These are phyloP conservation scores for Epsilonema sp. DNA, from an alignment of 2,888 invertebrate genomes.

Conservation along the genomic window DNA sequence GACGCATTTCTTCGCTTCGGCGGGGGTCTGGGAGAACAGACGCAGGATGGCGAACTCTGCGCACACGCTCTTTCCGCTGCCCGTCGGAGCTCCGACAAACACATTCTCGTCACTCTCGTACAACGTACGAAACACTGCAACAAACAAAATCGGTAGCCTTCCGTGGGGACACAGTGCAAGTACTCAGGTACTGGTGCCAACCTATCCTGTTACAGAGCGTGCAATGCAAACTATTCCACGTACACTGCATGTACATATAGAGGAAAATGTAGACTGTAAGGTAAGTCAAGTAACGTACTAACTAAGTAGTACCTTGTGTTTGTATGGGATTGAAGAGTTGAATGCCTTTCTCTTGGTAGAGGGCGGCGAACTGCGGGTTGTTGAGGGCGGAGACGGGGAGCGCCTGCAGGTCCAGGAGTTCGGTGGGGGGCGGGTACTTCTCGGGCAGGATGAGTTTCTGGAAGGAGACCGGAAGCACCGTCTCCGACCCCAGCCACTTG, in stretches of 20 bases:
- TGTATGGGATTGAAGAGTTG: conserved; percentile 95
- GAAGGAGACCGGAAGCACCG: conserved; percentile 70
- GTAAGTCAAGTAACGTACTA: too few relatives aligned
- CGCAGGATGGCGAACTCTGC: conserved; percentile 87
- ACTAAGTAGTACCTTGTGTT: conserved; percentile 59
- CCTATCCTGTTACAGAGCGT: too few relatives aligned
- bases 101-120: conserved; percentile 88
- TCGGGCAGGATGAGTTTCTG: conserved; percentile 89
- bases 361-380: conserved; percentile 59
- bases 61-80: conserved; percentile 48
- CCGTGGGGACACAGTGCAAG: too few relatives aligned
- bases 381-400: conserved; percentile 70
- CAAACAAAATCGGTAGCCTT: not conserved
- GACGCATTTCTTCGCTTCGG: conserved; percentile 62
- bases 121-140: conserved; percentile 74
- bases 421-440: conserved; percentile 92
- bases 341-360: conserved; percentile 58
- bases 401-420: conserved; percentile 84
- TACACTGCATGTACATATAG: too few relatives aligned
- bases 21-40: conserved; percentile 44
- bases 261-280: too few relatives aligned
- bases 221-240: too few relatives aligned
- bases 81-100: conserved; percentile 48
- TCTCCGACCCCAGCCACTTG: conserved; percentile 35
- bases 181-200: too few relatives aligned